Conservation (phyloP, 2,797 vertebrate species). For the Manis javanica region DNA sequence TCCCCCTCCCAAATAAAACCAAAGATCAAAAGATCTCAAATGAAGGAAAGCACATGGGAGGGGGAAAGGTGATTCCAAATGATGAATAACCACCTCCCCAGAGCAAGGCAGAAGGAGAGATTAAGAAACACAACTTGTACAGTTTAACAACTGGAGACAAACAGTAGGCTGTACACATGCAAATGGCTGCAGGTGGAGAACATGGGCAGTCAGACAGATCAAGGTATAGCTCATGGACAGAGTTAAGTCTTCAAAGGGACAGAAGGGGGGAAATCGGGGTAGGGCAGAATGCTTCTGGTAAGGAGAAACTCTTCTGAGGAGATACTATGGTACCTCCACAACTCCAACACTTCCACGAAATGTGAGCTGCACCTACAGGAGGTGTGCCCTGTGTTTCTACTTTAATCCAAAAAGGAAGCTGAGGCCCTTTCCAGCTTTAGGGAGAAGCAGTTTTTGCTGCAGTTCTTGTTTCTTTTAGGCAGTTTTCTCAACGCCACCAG, state of each 20-base stretch:
- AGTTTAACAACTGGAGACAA: slow-evolving; percentile 26
- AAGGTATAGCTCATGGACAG: slow-evolving; percentile 75
- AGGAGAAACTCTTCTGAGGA: slow-evolving; percentile 50
- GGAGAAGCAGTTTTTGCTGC: slow-evolving; percentile 36
- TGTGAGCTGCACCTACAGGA: slow-evolving; percentile 1
- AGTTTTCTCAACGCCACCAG: slow-evolving; percentile 41
- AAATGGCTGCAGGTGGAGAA: slow-evolving; percentile 32
- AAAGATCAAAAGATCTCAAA: slow-evolving; percentile 72
- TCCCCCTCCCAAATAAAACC: slow-evolving; percentile 79
- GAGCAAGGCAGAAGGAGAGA: slow-evolving; percentile 9
- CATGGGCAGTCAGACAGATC: background rate
- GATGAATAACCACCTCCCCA: slow-evolving; percentile 58
- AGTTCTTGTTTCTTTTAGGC: slow-evolving; percentile 51
- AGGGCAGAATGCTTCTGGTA: background rate
- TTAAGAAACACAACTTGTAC: slow-evolving; percentile 54
- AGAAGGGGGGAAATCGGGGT: background rate
- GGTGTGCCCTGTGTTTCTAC: slow-evolving; percentile 20
- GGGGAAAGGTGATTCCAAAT: slow-evolving; percentile 77
- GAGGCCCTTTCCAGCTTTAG: slow-evolving; percentile 39
- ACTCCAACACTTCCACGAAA: slow-evolving; percentile 31
- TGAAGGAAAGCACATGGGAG: slow-evolving; percentile 72
- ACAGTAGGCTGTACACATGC: slow-evolving; percentile 45
- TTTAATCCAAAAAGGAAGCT: slow-evolving; percentile 61
- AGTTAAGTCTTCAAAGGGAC: slow-evolving; percentile 48
- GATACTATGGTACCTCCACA: background rate